Percentiles rank a stretch among this genome's conserved stretches.
These are phyloP conservation scores for Pseudomyrmex gracilis DNA, from an alignment of 1,140 invertebrate species.

Conservation along the genomic window DNA sequence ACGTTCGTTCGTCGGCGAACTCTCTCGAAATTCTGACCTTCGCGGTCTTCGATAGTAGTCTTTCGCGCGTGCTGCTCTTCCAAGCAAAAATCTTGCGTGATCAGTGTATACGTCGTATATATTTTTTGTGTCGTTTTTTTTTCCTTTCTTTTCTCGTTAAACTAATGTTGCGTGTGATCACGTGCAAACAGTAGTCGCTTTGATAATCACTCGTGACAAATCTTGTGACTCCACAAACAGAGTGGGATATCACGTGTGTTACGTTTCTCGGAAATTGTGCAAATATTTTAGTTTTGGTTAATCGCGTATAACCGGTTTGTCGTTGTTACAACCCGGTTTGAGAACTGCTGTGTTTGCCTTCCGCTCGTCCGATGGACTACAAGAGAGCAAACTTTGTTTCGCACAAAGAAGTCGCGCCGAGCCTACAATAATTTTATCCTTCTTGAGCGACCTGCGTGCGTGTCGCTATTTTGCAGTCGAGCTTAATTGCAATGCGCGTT, in stretches of 20 bases:
- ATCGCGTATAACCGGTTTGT: constrained; percentile 1
- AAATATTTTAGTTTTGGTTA: constrained; percentile 5
- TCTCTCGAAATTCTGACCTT: constrained; percentile 51
- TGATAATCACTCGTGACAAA: constrained; percentile 22
- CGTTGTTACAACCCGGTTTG: neutral
- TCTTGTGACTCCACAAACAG: neutral
- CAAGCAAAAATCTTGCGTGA: constrained; percentile 16
- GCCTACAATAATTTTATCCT: constrained; percentile 30
- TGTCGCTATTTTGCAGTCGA: constrained; percentile 11
- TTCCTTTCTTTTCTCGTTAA: neutral
- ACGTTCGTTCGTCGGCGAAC: constrained; percentile 12
- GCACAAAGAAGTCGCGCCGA: neutral
- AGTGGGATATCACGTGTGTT: neutral
- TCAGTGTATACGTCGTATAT: too few species aligned
- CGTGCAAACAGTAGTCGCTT: constrained; percentile 1
- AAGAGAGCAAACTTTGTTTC: constrained; percentile 43
- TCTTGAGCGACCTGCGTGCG: neutral
- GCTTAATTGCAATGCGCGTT: constrained; percentile 17
- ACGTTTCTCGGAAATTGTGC: neutral
- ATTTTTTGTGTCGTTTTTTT: neutral
- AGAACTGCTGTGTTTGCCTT: constrained; percentile 1
- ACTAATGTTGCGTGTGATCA: neutral
- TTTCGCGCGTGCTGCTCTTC: neutral
- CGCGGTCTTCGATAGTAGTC: neutral
- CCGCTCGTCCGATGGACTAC: constrained; percentile 4